Conservation (phyloP, 2,888 invertebrate genomes). For the Drosophila antonietae region DNA sequence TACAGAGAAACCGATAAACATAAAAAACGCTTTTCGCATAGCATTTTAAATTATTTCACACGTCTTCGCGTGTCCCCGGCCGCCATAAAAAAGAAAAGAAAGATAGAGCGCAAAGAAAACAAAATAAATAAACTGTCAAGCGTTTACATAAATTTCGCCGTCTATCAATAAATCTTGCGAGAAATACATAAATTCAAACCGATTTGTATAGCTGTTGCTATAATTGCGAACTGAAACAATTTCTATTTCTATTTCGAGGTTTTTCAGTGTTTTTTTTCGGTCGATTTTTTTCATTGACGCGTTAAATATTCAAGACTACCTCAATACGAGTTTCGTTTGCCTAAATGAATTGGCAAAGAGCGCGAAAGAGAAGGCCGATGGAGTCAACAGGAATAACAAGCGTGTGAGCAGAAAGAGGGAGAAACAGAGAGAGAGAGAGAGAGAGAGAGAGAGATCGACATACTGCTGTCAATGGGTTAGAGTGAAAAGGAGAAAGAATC, state of each 20-base stretch:
- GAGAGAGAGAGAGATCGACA: slow-evolving; percentile 6
- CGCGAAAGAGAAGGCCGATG: slow-evolving; percentile 13
- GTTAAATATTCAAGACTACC: slow-evolving; percentile 74
- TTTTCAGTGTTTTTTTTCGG: slow-evolving; percentile 5
- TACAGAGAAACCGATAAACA: slow-evolving; percentile 4
- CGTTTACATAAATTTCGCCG: slow-evolving; percentile 68
- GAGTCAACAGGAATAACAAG: slow-evolving; percentile 42
- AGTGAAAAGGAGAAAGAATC: slow-evolving; percentile 47
- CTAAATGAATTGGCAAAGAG: slow-evolving; percentile 55
- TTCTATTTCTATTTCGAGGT: slow-evolving; percentile 36
- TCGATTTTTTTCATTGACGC: slow-evolving; percentile 26
- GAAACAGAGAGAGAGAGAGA: slow-evolving; percentile 1
- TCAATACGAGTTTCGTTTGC: slow-evolving; percentile 78
- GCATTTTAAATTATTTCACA: slow-evolving; percentile 59
- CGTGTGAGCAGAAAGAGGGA: slow-evolving; percentile 17
- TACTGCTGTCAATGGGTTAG: background rate
- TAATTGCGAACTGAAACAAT: slow-evolving; percentile 33
- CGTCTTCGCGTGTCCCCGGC: slow-evolving; percentile 36
- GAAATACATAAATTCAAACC: slow-evolving; percentile 57
- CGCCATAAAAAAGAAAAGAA: slow-evolving; percentile 15
- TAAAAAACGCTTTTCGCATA: slow-evolving; percentile 29
- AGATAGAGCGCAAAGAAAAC: slow-evolving; percentile 3
- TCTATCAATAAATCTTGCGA: slow-evolving; percentile 71
- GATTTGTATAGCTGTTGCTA: slow-evolving; percentile 32
- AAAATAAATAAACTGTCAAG: slow-evolving; percentile 42